Percentiles rank a stretch among this genome's conserved stretches.
phyloP scores from a whole-genome alignment of 2,113 vertebrate genomes.

The Amblyopsis rosae region DNA sequence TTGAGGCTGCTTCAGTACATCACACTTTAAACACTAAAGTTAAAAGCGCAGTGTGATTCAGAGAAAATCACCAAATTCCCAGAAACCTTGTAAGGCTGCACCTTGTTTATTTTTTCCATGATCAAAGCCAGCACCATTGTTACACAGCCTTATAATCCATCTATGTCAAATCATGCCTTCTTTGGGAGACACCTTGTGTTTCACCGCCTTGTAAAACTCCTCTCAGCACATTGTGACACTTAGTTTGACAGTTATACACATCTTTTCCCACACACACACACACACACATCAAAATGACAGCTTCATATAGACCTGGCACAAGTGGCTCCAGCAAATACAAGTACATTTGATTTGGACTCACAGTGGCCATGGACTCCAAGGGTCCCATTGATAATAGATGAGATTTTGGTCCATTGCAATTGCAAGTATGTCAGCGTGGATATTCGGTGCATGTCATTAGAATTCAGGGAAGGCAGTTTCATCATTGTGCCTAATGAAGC shows the following conservation, averaged over 20 bases:
- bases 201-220: background rate
- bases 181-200: background rate
- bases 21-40: too few relatives aligned
- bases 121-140: background rate
- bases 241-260: background rate
- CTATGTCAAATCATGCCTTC: background rate
- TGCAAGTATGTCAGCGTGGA: conserved; percentile 43
- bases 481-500: conserved; percentile 43
- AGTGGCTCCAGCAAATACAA: conserved; percentile 27
- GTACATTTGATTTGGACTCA: conserved; percentile 31
- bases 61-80: too few relatives aligned
- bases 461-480: conserved; percentile 35
- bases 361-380: conserved; percentile 26
- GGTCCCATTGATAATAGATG: conserved; percentile 31
- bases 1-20: too few relatives aligned
- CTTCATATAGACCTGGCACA: conserved; percentile 22
- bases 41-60: too few relatives aligned
- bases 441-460: conserved; percentile 26
- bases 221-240: conserved; percentile 28
- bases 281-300: conserved; percentile 39
- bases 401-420: conserved; percentile 40
- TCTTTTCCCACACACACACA: background rate
- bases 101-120: too few relatives aligned
- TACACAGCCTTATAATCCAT: background rate
- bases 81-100: too few relatives aligned